Percentiles rank a stretch among this genome's conserved stretches.
Conservation (phyloP, 2,113 vertebrate genomes). For the Ibidorhyncha struthersii region DNA sequence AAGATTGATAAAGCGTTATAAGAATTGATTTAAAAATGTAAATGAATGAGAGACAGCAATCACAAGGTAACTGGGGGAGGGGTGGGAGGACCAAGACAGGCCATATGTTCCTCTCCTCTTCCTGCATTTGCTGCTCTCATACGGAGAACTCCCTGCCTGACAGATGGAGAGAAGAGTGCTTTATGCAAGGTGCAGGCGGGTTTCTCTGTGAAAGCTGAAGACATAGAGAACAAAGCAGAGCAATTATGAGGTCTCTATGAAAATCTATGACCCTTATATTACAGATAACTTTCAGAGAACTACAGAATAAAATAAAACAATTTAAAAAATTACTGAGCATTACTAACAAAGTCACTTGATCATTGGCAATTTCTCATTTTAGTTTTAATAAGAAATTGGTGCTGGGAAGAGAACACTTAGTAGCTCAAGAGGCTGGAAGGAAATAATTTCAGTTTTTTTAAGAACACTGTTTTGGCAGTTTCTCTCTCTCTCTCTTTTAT, state of each 20-base stretch:
- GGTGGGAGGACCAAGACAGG: not conserved
- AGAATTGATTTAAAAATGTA: not conserved
- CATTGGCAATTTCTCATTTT: not conserved
- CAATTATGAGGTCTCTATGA: slow-evolving; percentile 20
- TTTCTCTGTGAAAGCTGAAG: slow-evolving; percentile 22
- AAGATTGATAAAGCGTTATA: not conserved
- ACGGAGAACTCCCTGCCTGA: slow-evolving; percentile 14
- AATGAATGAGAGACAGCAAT: slow-evolving; percentile 9
- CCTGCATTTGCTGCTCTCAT: not conserved
- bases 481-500: not conserved
- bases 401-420: not conserved
- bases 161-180: slow-evolving; percentile 36
- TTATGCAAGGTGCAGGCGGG: slow-evolving; percentile 3
- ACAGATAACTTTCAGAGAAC: slow-evolving; percentile 10
- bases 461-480: slow-evolving; percentile 25
- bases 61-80: not conserved
- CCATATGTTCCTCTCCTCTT: slow-evolving; percentile 12
- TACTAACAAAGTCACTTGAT: not conserved
- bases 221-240: slow-evolving; percentile 15
- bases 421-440: slow-evolving; percentile 20
- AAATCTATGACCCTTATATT: slow-evolving; percentile 20
- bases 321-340: not conserved
- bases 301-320: not conserved
- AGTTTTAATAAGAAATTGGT: not conserved
- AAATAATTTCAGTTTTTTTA: slow-evolving; percentile 32